These are phyloP conservation scores for Osmerus eperlanus DNA, from an alignment of 2,113 vertebrate genomes.

Conservation along the genomic window DNA sequence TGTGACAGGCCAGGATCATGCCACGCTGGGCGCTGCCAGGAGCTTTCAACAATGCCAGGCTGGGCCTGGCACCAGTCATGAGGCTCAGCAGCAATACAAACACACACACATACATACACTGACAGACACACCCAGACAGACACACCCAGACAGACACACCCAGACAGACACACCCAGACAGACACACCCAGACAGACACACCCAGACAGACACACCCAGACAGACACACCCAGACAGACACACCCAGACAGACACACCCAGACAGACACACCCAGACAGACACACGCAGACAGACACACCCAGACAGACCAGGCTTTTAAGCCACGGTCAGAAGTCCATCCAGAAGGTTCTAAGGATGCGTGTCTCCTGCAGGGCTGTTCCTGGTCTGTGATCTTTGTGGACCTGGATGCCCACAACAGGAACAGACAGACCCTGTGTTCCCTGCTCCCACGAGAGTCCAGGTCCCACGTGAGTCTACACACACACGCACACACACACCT, in stretches of 20 bases:
- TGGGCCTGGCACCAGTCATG: not conserved
- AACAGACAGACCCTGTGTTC: slow-evolving; percentile 94
- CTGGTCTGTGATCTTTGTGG: slow-evolving; percentile 99
- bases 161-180: no score
- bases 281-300: no score
- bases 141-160: no score
- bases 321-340: no score
- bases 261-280: no score
- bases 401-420: slow-evolving; percentile 95
- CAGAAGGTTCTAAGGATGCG: not conserved
- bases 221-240: not conserved
- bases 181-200: no score
- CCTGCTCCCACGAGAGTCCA: slow-evolving; percentile 89
- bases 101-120: not conserved
- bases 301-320: no score
- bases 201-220: not conserved
- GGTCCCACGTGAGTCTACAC: slow-evolving; percentile 87
- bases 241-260: no score
- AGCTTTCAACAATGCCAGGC: not conserved
- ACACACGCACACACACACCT: no score
- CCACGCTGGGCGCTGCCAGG: not conserved
- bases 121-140: no score
- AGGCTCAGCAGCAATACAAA: not conserved
- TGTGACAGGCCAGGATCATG: not conserved
- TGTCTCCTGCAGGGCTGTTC: slow-evolving; percentile 86